Conservation (phyloP, 2,113 vertebrate species). For the Strix aluco region DNA sequence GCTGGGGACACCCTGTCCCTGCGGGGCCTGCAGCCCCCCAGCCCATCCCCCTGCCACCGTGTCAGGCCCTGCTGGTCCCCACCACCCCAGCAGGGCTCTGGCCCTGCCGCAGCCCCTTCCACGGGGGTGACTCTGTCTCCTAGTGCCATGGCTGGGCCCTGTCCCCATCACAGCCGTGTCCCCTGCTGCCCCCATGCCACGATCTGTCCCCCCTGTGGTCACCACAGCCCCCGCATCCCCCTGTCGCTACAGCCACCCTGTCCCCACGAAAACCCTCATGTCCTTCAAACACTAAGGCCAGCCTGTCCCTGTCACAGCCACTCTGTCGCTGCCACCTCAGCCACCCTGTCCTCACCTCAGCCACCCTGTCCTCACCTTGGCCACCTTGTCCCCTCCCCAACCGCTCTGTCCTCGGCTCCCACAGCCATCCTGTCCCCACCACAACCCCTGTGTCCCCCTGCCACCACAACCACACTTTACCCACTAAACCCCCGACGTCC, state of each 20-base stretch:
- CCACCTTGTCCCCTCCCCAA: neutral
- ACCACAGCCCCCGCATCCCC: too few relatives aligned
- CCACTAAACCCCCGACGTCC: neutral
- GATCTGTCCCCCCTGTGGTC: neutral
- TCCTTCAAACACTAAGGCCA: too few relatives aligned
- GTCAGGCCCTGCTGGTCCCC: neutral
- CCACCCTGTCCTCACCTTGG: neutral
- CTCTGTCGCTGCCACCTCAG: too few relatives aligned
- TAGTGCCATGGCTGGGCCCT: neutral
- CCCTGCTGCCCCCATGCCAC: fast-evolving
- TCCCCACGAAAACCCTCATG: neutral
- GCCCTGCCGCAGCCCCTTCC: neutral
- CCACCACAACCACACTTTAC: too few relatives aligned
- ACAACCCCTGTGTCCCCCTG: neutral
- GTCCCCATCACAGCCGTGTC: neutral
- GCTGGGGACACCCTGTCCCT: neutral
- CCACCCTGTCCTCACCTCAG: neutral
- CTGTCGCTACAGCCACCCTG: neutral
- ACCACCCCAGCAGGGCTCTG: neutral
- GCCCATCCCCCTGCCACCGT: neutral
- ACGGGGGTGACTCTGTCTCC: neutral
- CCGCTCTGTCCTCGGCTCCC: too few relatives aligned
- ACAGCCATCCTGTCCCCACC: neutral
- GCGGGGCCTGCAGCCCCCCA: too few relatives aligned
- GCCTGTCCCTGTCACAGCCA: neutral